These are phyloP conservation scores for Argentina silus DNA, from an alignment of 2,797 vertebrate species.

Conservation along the genomic window DNA sequence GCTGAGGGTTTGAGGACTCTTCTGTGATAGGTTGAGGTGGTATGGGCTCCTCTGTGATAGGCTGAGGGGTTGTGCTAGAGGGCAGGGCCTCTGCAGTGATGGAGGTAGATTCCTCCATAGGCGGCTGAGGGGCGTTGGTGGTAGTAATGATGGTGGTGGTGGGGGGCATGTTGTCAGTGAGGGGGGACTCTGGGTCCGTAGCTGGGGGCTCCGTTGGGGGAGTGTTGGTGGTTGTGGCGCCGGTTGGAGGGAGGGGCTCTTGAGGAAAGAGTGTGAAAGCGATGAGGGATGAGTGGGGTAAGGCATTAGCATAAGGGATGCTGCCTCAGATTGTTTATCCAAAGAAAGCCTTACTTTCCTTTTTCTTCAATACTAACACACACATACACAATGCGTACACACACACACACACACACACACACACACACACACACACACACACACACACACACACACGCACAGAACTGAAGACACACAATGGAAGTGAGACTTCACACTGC, in stretches of 20 bases:
- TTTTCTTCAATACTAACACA: slow-evolving; percentile 23
- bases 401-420: slow-evolving; percentile 18
- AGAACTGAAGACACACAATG: slow-evolving; percentile 63
- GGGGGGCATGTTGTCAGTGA: slow-evolving; percentile 40
- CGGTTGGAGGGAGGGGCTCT: background rate
- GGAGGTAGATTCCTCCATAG: slow-evolving; percentile 54
- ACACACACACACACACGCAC: slow-evolving; percentile 16
- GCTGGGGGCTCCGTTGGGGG: background rate
- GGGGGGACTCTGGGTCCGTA: background rate
- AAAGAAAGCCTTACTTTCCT: slow-evolving; percentile 54
- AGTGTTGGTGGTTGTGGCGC: background rate
- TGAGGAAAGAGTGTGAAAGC: slow-evolving; percentile 48
- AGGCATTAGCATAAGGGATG: slow-evolving; percentile 75
- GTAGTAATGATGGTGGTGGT: slow-evolving; percentile 16
- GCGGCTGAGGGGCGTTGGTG: slow-evolving; percentile 36
- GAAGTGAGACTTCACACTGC: slow-evolving; percentile 76
- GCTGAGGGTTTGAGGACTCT: slow-evolving; percentile 15
- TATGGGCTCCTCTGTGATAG: slow-evolving; percentile 27
- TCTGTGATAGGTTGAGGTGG: slow-evolving; percentile 39
- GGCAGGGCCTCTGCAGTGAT: slow-evolving; percentile 48
- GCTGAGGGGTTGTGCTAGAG: slow-evolving; percentile 36
- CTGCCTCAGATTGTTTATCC: slow-evolving; percentile 78
- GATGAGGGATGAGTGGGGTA: slow-evolving; percentile 58
- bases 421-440: background rate
- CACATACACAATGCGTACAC: slow-evolving; percentile 15